phyloP scores from a whole-genome alignment of 1,140 invertebrate genomes.

The Rhyacophila brunnea region DNA sequence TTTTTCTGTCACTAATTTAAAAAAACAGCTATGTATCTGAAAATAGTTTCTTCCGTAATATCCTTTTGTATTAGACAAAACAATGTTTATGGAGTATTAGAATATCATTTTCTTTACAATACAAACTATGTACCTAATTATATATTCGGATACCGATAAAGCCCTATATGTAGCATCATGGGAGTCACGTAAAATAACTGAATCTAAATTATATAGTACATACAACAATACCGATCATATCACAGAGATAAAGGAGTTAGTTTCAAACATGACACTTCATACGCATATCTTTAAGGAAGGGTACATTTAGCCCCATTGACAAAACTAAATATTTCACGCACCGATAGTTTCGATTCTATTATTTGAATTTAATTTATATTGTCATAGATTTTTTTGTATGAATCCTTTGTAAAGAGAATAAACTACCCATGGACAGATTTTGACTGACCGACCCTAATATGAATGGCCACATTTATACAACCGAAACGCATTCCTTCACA shows the following conservation, averaged over 20 bases:
- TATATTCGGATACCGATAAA: not conserved
- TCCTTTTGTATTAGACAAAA: too few relatives aligned
- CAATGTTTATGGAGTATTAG: too few relatives aligned
- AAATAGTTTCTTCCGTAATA: too few relatives aligned
- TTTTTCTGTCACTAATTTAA: too few relatives aligned
- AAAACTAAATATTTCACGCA: slow-evolving; percentile 35
- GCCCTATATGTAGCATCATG: slow-evolving; percentile 3
- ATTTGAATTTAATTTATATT: slow-evolving; percentile 29
- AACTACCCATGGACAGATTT: not conserved
- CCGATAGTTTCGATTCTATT: slow-evolving; percentile 25
- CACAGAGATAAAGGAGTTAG: slow-evolving; percentile 31
- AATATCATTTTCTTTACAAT: too few relatives aligned
- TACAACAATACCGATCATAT: slow-evolving; percentile 31
- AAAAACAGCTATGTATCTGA: too few relatives aligned
- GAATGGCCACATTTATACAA: not conserved
- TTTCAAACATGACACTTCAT: slow-evolving; percentile 30
- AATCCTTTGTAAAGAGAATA: slow-evolving; percentile 9
- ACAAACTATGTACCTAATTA: too few relatives aligned
- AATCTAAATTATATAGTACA: slow-evolving; percentile 13
- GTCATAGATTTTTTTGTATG: slow-evolving; percentile 19
- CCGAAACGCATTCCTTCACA: not conserved
- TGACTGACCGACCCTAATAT: slow-evolving; percentile 7
- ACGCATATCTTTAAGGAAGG: slow-evolving; percentile 9
- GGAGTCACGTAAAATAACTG: slow-evolving; percentile 2
- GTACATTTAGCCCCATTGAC: slow-evolving; percentile 26